These are phyloP conservation scores for Lophius piscatorius DNA, from an alignment of 2,113 vertebrate genomes.

Conservation along the genomic window DNA sequence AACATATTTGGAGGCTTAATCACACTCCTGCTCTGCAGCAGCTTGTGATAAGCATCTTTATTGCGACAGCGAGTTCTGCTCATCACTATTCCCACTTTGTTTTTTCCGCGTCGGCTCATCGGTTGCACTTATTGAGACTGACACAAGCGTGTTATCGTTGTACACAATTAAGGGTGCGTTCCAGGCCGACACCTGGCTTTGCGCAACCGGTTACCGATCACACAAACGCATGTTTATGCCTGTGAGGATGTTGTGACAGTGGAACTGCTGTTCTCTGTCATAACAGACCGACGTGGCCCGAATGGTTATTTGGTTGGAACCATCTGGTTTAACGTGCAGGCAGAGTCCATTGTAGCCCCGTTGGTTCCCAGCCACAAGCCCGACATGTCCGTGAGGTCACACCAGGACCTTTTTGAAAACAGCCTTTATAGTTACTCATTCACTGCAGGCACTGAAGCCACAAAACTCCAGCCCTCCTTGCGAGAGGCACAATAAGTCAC, in stretches of 20 bases:
- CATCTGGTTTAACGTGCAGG: slow-evolving; percentile 54
- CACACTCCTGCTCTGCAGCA: slow-evolving; percentile 13
- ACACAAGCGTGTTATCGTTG: not conserved
- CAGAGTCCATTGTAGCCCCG: slow-evolving; percentile 43
- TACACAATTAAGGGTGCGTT: not conserved
- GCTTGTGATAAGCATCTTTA: slow-evolving; percentile 38
- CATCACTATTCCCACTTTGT: not conserved
- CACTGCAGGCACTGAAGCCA: slow-evolving; percentile 30
- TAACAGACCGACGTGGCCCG: slow-evolving; percentile 41
- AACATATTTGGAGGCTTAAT: slow-evolving; percentile 36
- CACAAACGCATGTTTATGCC: slow-evolving; percentile 41
- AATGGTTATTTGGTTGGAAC: slow-evolving; percentile 47
- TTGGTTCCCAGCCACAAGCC: slow-evolving; percentile 25
- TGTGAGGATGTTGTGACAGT: slow-evolving; percentile 47
- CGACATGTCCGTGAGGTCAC: slow-evolving; percentile 47
- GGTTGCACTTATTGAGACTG: slow-evolving; percentile 7
- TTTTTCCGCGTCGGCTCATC: slow-evolving; percentile 22
- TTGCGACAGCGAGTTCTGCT: slow-evolving; percentile 14
- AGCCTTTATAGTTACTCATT: slow-evolving; percentile 58
- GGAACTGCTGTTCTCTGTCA: slow-evolving; percentile 60
- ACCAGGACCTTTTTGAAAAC: slow-evolving; percentile 42
- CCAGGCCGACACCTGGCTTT: slow-evolving; percentile 33
- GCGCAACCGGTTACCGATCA: slow-evolving; percentile 13
- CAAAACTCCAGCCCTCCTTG: slow-evolving; percentile 30
- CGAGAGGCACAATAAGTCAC: slow-evolving; percentile 49